phyloP scores from a whole-genome alignment of 2,797 vertebrate species.

The Acipenser transmontanus region DNA sequence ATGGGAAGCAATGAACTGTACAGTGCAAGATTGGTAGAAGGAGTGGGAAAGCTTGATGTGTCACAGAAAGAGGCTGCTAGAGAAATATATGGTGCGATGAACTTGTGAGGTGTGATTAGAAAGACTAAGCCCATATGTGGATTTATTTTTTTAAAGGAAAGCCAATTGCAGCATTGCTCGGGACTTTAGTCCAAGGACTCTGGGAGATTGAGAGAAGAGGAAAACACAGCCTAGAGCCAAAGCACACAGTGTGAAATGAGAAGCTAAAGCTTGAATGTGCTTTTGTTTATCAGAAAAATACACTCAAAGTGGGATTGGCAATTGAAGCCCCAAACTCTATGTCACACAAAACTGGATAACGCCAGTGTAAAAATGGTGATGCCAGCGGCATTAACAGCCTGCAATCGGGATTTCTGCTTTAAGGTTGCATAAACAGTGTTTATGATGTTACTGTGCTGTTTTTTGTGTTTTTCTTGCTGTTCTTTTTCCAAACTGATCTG shows the following conservation, averaged over 20 bases:
- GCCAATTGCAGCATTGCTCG: slow-evolving; percentile 73
- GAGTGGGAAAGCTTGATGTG: slow-evolving; percentile 4
- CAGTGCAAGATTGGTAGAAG: slow-evolving; percentile 38
- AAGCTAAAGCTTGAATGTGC: slow-evolving; percentile 77
- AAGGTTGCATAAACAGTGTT: slow-evolving; percentile 37
- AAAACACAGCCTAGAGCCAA: slow-evolving; percentile 69
- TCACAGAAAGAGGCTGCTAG: slow-evolving; percentile 43
- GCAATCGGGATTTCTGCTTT: slow-evolving; percentile 47
- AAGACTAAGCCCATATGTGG: slow-evolving; percentile 75
- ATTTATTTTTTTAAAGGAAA: slow-evolving; percentile 53
- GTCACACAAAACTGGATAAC: slow-evolving; percentile 68
- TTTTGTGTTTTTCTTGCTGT: slow-evolving; percentile 18
- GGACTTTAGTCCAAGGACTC: slow-evolving; percentile 70
- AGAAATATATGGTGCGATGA: slow-evolving; percentile 60
- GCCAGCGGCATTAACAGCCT: slow-evolving; percentile 56
- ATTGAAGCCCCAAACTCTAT: slow-evolving; percentile 63
- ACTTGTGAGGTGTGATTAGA: slow-evolving; percentile 40
- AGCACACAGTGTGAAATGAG: slow-evolving; percentile 82
- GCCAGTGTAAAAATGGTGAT: slow-evolving; percentile 51
- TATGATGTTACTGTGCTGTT: slow-evolving; percentile 46
- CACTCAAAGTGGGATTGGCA: slow-evolving; percentile 79
- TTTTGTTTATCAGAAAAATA: slow-evolving; percentile 83
- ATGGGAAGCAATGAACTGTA: slow-evolving; percentile 33
- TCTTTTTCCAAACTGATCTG: slow-evolving; percentile 56
- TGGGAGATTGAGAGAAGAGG: slow-evolving; percentile 33